These are phyloP conservation scores for Drosophila mojavensis DNA, from an alignment of 1,140 invertebrate genomes.

Conservation along the genomic window DNA sequence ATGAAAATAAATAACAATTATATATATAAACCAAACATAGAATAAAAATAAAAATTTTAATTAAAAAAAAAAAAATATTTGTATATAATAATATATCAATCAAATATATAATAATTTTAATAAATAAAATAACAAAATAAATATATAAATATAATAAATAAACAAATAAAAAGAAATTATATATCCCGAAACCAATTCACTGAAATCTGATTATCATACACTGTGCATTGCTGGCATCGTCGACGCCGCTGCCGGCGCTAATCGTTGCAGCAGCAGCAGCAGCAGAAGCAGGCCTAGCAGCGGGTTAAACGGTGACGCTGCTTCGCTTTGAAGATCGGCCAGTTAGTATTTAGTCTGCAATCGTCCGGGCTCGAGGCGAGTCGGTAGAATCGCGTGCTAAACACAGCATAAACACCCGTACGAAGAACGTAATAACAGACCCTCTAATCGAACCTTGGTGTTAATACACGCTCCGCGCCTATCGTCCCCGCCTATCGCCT, in stretches of 20 bases:
- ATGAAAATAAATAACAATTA: too few species aligned
- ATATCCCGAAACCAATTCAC: too few species aligned
- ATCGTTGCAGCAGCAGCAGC: conserved; percentile 27
- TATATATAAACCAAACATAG: too few species aligned
- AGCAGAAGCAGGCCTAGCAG: conserved; percentile 43
- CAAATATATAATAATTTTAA: too few species aligned
- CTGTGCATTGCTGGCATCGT: conserved; percentile 28
- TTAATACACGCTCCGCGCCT: conserved; percentile 6
- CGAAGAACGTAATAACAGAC: background rate
- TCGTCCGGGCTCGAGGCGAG: conserved; percentile 68
- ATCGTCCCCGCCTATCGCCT: conserved; percentile 39
- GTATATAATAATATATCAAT: too few species aligned
- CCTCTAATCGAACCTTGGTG: conserved; percentile 9
- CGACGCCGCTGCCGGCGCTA: conserved; percentile 26
- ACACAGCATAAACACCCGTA: background rate
- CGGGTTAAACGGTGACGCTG: conserved; percentile 69
- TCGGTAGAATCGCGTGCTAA: conserved; percentile 45
- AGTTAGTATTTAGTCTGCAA: conserved; percentile 76
- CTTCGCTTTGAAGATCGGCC: conserved; percentile 70
- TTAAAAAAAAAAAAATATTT: too few species aligned
- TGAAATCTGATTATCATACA: background rate
- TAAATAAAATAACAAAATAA: too few species aligned
- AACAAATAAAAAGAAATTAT: too few species aligned
- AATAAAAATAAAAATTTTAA: too few species aligned
- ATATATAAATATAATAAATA: too few species aligned